phyloP scores from a whole-genome alignment of 2,888 invertebrate species.

The Amaurobius ferox region DNA sequence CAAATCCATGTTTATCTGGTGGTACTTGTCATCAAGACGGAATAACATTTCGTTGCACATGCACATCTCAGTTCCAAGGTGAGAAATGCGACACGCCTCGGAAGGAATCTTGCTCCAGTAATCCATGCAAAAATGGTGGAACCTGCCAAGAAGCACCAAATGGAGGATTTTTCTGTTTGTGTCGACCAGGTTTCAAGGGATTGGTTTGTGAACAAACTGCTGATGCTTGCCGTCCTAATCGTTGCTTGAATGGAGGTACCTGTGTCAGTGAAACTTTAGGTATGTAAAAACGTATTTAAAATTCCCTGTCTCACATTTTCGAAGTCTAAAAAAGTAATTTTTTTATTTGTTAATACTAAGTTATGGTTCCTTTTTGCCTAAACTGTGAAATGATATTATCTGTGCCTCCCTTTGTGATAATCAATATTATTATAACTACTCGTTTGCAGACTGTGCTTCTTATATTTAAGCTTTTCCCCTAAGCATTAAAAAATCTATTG shows the following conservation, averaged over 20 bases:
- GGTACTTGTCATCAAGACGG: slow-evolving; percentile 90
- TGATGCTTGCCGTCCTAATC: slow-evolving; percentile 93
- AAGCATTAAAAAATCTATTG: too few species aligned
- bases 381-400: too few species aligned
- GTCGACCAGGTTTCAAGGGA: slow-evolving; percentile 93
- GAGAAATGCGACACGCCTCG: slow-evolving; percentile 89
- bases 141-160: slow-evolving; percentile 92
- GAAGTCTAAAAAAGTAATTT: too few species aligned
- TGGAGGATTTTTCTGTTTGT: slow-evolving; percentile 92
- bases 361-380: too few species aligned
- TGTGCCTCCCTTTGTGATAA: too few species aligned
- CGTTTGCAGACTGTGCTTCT: too few species aligned
- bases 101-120: slow-evolving; percentile 89
- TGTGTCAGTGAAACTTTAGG: slow-evolving; percentile 82
- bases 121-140: slow-evolving; percentile 93
- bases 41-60: slow-evolving; percentile 89
- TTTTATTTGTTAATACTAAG: too few species aligned
- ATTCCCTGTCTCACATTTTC: too few species aligned
- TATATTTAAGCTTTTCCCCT: too few species aligned
- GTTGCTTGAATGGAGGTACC: slow-evolving; percentile 92
- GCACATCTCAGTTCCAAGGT: slow-evolving; percentile 87
- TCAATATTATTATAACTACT: too few species aligned
- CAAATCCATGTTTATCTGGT: slow-evolving; percentile 90
- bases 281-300: too few species aligned
- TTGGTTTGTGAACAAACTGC: slow-evolving; percentile 90